Evolutionary conservation across 2,113 vertebrate genomes (phyloP), one percentile per base, ranked within the genome.

Genomic region (Pachycephala philippinensis): DNA sequence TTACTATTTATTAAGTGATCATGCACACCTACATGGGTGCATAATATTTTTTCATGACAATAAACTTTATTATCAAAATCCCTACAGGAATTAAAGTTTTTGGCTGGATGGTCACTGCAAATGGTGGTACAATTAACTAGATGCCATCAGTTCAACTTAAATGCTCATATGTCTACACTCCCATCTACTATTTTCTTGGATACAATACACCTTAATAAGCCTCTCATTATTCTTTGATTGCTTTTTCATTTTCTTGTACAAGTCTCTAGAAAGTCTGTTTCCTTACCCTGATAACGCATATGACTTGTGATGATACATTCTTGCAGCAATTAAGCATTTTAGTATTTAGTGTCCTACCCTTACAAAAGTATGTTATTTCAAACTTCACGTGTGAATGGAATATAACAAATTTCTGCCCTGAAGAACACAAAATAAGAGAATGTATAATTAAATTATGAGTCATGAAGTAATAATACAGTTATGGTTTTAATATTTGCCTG

Each of bases 381-480:
- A 65, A 71, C 10, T 56, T 82, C 22, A 78, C 10, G 4, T 27
- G 44, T 35, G 37, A 93, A 15, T 7, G 1, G 6, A 72, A 53
- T 28, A 33, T 22, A 74, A 35, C 1, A 76, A 47, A 60, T 15
- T 56, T 87, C 35, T 63, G n/a, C 26, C 20, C 39, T 40, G 27
- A 71, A 71, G 24, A 89, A 70, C 5, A 82, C 3, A 53, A 71
- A 63, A 33, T 33, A 68, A 64, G 37, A 68, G 0, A 13, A 22
- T 2, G 1, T 13, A 39, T 15, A 0, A 0, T 57, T 83, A 72
- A 69, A 85, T 79, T 50, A 74, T 11, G n/a, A 85, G 53, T 4
- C 4, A 59, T 53, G 13, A 79, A 66, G 56, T 57, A 63, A 39
- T 64, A 59, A 68, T 14, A 33, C 6, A 49, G 5, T 0, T 6